phyloP scores from a whole-genome alignment of 2,113 vertebrate genomes.

The Crotalus viridis region DNA sequence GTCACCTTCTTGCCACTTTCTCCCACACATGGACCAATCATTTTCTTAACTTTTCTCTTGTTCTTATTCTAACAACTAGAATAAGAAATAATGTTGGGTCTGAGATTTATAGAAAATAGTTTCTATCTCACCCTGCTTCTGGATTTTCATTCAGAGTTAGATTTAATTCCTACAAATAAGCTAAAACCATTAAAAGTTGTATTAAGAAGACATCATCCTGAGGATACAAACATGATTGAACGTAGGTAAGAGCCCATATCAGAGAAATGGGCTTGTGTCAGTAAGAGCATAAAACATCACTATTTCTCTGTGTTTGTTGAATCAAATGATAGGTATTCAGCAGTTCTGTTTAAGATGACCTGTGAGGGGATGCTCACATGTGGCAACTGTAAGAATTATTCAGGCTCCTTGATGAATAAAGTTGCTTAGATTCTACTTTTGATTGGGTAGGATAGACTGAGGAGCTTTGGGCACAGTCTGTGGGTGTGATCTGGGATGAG shows the following conservation, averaged over 20 bases:
- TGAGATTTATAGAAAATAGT: background rate
- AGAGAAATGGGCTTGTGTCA: background rate
- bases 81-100: background rate
- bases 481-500: background rate
- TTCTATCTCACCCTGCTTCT: background rate
- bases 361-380: background rate
- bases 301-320: background rate
- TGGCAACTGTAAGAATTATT: background rate
- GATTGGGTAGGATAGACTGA: background rate
- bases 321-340: background rate
- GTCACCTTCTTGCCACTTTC: too few species aligned
- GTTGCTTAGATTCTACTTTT: background rate
- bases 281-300: background rate
- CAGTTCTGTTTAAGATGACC: background rate
- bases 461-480: background rate
- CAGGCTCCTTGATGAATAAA: background rate
- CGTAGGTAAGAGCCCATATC: background rate
- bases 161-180: background rate
- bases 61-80: background rate
- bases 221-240: background rate
- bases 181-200: background rate
- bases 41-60: too few species aligned
- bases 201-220: background rate
- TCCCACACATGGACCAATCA: too few species aligned
- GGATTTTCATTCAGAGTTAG: background rate